Evolutionary conservation across 2,797 vertebrate genomes (phyloP), one percentile per base, ranked within the genome.

Genomic region (Cyprinella venusta): DNA sequence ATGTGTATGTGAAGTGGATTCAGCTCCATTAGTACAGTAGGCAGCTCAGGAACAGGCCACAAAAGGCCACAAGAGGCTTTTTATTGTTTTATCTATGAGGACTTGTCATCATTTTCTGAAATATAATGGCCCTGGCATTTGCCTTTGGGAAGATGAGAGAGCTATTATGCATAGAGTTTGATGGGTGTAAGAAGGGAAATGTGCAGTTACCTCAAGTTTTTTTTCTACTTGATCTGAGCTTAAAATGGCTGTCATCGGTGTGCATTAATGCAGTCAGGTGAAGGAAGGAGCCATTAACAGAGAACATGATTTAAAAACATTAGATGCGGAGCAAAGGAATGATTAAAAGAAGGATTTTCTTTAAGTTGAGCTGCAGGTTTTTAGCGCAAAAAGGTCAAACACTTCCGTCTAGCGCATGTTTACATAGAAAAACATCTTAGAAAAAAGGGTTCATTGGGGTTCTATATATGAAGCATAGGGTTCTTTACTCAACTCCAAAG

Each of bases 51-150:
- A 38, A 38, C 42, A 74, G 56, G 56, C 69, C 42, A 50, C 56
- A 72, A 50, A 61, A 81, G 38, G 56, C 74, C 56, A 77, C 75
- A 9, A 8, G 80, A 72, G 52, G 65, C 15, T 7, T 63, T 81
- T 81, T 81, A 63, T 63, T 72, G 79, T 50, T 61, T 50, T 64
- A 72, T 80, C 65, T 67, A 69, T 40, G 10, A 80, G 26, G 48
- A 68, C 48, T 54, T 79, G 54, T 50, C 68, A 81, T 74, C 4
- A 24, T 64, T 74, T 81, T 81, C 13, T 80, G 16, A 69, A 69
- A 80, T 70, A 70, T 79, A 52, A 38, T 21, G 75, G 24, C 42
- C 38, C 24, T 45, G 67, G n/a, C 24, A 70, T 71, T 61, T 45
- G 15, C 42, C 65, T 71, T 77, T 63, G 38, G 54, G 38, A 64